Percentiles rank a stretch among this genome's conserved stretches.
These are phyloP conservation scores for Coenonympha glycerion DNA, from an alignment of 2,888 invertebrate genomes.

Conservation along the genomic window DNA sequence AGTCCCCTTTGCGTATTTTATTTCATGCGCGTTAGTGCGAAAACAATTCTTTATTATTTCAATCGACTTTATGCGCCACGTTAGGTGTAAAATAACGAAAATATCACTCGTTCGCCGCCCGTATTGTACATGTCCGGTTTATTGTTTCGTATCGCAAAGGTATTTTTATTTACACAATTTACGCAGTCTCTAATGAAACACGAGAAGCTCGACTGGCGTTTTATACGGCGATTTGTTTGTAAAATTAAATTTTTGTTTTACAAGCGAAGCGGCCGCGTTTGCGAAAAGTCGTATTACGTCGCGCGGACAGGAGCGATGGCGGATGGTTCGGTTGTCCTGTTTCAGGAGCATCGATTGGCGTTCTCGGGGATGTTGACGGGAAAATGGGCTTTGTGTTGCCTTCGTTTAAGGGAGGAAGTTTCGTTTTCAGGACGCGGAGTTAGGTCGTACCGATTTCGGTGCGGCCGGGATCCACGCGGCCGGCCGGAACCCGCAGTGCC, in stretches of 20 bases:
- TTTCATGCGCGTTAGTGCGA: background rate
- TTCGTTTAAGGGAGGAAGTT: slow-evolving; percentile 33
- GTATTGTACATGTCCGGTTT: slow-evolving; percentile 18
- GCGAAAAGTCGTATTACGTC: slow-evolving; percentile 52
- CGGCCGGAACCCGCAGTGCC: slow-evolving; percentile 66
- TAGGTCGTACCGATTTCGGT: slow-evolving; percentile 51
- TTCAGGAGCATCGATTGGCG: slow-evolving; percentile 72
- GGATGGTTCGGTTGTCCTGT: slow-evolving; percentile 70
- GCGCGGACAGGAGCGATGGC: slow-evolving; percentile 59
- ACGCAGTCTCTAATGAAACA: slow-evolving; percentile 46
- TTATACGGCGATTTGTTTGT: slow-evolving; percentile 45
- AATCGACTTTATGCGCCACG: slow-evolving; percentile 3
- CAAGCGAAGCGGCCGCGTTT: slow-evolving; percentile 45
- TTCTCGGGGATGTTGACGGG: slow-evolving; percentile 28
- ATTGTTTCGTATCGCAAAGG: slow-evolving; percentile 16
- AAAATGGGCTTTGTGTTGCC: slow-evolving; percentile 34
- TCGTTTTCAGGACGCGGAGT: slow-evolving; percentile 36
- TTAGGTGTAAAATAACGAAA: slow-evolving; percentile 12
- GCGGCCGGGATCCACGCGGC: slow-evolving; percentile 56
- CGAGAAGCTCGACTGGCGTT: slow-evolving; percentile 39
- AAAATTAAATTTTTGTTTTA: slow-evolving; percentile 48
- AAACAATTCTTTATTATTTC: slow-evolving; percentile 7
- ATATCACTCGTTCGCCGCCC: slow-evolving; percentile 6
- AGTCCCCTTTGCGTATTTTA: background rate
- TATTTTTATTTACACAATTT: slow-evolving; percentile 42